Percentiles rank a stretch among this genome's conserved stretches.
phyloP scores from a whole-genome alignment of 1,140 invertebrate species.

The Drosophila grimshawi region DNA sequence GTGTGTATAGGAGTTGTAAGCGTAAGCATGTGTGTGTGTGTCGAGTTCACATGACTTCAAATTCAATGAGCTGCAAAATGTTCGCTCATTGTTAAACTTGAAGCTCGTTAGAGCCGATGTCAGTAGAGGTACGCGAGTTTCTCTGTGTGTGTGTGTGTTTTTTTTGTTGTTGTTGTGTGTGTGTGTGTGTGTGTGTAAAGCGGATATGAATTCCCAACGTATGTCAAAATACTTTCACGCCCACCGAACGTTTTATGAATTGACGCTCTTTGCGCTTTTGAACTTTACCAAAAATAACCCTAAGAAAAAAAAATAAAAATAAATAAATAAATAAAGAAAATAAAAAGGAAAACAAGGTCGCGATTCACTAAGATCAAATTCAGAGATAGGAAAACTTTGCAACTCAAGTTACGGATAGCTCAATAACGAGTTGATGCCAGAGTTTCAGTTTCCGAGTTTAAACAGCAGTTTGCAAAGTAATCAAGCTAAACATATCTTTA shows the following conservation, averaged over 20 bases:
- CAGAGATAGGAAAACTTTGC: slow-evolving; percentile 11
- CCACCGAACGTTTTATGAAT: slow-evolving; percentile 72
- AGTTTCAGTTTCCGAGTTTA: neutral
- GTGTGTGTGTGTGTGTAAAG: slow-evolving; percentile 30
- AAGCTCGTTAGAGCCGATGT: slow-evolving; percentile 73
- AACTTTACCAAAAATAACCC: slow-evolving; percentile 53
- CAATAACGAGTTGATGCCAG: slow-evolving; percentile 14
- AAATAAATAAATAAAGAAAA: neutral
- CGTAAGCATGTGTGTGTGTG: slow-evolving; percentile 25
- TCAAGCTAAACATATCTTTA: slow-evolving; percentile 6
- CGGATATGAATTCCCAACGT: slow-evolving; percentile 56
- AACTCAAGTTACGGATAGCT: slow-evolving; percentile 15
- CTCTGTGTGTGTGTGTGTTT: neutral
- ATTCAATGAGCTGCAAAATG: slow-evolving; percentile 82
- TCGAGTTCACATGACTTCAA: slow-evolving; percentile 79
- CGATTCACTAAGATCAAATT: neutral
- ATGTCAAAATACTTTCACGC: slow-evolving; percentile 74
- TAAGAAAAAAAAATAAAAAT: slow-evolving; percentile 18
- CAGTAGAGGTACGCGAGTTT: slow-evolving; percentile 36
- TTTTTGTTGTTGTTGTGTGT: neutral
- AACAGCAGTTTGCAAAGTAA: slow-evolving; percentile 16
- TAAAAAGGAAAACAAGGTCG: neutral
- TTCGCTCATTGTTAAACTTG: slow-evolving; percentile 79
- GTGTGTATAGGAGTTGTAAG: slow-evolving; percentile 12
- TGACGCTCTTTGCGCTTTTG: slow-evolving; percentile 76